Conservation (phyloP, 2,888 invertebrate genomes). For the Dicycla oo region DNA sequence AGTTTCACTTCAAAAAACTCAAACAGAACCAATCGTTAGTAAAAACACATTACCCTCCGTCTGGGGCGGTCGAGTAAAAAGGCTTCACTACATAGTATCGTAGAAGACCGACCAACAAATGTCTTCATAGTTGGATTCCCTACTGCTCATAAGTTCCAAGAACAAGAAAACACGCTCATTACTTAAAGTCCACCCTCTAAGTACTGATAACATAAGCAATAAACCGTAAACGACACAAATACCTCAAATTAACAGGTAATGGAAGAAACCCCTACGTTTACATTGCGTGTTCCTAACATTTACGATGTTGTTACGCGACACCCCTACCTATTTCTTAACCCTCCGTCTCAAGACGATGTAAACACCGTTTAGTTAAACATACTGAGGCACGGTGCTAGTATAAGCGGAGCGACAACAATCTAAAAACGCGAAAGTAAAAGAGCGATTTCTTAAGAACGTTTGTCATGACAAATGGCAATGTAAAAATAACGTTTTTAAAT, state of each 20-base stretch:
- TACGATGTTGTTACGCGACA: conserved; percentile 77
- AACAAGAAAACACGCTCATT: conserved; percentile 21
- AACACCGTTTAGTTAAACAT: conserved; percentile 75
- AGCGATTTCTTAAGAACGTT: not conserved
- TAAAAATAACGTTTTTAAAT: conserved; percentile 18
- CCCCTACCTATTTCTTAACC: conserved; percentile 81
- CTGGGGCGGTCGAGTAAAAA: too few species aligned
- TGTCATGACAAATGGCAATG: not conserved
- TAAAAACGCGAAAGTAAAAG: conserved; percentile 19
- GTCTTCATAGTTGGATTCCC: not conserved
- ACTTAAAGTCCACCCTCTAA: conserved; percentile 26
- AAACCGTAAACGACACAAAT: conserved; percentile 52
- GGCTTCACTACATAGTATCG: too few species aligned
- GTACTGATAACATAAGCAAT: conserved; percentile 39
- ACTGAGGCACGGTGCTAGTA: conserved; percentile 51
- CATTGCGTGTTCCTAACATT: conserved; percentile 71
- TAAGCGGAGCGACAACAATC: conserved; percentile 53
- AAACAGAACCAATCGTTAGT: not conserved
- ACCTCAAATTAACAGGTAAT: conserved; percentile 59
- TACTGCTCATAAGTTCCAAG: conserved; percentile 25
- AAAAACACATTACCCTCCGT: too few species aligned
- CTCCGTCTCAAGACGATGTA: conserved; percentile 82
- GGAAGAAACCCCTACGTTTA: conserved; percentile 57
- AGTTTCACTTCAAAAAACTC: not conserved
- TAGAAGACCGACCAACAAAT: not conserved